A percentile compares a stretch with the other conserved stretches of the same genome.
Evolutionary conservation across 2,888 invertebrate genomes (phyloP).

Genomic region (Epinotia nisella): DNA sequence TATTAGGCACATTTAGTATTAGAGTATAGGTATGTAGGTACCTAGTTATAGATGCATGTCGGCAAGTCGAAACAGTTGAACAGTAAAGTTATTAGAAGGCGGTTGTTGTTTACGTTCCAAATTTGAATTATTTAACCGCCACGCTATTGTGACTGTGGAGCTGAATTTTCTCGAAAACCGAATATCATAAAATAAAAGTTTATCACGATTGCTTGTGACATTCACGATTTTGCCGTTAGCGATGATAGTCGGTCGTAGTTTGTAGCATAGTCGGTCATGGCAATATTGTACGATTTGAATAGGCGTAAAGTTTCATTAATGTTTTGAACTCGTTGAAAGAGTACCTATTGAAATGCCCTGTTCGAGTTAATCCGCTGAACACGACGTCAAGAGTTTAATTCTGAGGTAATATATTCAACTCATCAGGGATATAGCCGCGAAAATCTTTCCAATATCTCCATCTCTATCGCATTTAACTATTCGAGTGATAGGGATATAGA

Average conservation of each 20-base stretch:
- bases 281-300: too few species aligned
- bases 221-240: conserved; percentile 47
- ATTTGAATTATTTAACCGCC: conserved; percentile 20
- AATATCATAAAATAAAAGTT: conserved; percentile 22
- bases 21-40: too few species aligned
- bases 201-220: conserved; percentile 47
- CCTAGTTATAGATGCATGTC: background rate
- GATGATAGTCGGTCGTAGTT: background rate
- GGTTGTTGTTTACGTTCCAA: conserved; percentile 20
- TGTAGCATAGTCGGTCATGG: background rate
- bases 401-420: too few species aligned
- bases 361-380: too few species aligned
- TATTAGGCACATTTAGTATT: too few species aligned
- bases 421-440: too few species aligned
- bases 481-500: too few species aligned
- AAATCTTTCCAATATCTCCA: too few species aligned
- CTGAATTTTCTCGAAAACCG: conserved; percentile 15
- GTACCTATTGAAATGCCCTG: too few species aligned
- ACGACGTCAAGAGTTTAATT: too few species aligned
- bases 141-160: background rate
- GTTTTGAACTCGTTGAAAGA: too few species aligned
- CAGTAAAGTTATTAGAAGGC: conserved; percentile 19
- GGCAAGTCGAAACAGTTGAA: background rate
- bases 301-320: background rate
- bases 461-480: too few species aligned